Base-by-base conservation (phyloP, 2,797 vertebrate species). In the Oreortyx pictus region DNA sequence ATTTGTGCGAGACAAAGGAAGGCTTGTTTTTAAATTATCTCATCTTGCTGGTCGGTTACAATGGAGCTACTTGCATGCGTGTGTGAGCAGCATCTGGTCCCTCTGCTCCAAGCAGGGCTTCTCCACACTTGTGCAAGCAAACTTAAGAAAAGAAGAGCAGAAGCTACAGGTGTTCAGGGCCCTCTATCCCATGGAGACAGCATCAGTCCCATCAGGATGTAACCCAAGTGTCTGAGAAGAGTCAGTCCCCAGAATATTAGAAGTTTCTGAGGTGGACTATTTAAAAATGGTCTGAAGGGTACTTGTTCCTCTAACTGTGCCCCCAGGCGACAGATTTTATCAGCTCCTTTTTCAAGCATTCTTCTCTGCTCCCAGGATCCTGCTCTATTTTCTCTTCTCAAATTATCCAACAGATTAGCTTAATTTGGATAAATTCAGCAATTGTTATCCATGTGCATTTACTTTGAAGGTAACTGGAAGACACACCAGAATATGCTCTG, bases 31-130 rank as follows among this genome's bases (percentile, higher is more conserved):
- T 54, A 79, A 86, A 78, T 91, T 88, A 61, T 89, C 73, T 83
- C 85, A 60, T 82, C 41, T 94, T 71, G 22, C 44, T 86, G 88
- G 92, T 59, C 79, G 44, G 89, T 89, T 84, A 79, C 85, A 79
- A 59, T 1, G 2, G 29, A 22, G 60, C n/a, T 56, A 9, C 86
- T 94, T 92, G 79, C 66, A 89, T 59, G 23, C 10, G 12, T 79
- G 79, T 59, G 50, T 11, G 7, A 16, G 23, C 31, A 78, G 43
- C 54, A 93, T 61, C 56, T 3, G 8, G 59, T 35, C 67, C 54
- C 35, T 74, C 46, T 89, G 25, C 65, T 60, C 5, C 1, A 41
- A 90, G 44, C 47, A 70, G 33, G 13, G 70, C 46, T 75, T 64
- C 41, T 73, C 57, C 75, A 84, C 46, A 18, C 6, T 49, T 25